phyloP scores from a whole-genome alignment of 2,888 invertebrate species.

The Biston stratarius region DNA sequence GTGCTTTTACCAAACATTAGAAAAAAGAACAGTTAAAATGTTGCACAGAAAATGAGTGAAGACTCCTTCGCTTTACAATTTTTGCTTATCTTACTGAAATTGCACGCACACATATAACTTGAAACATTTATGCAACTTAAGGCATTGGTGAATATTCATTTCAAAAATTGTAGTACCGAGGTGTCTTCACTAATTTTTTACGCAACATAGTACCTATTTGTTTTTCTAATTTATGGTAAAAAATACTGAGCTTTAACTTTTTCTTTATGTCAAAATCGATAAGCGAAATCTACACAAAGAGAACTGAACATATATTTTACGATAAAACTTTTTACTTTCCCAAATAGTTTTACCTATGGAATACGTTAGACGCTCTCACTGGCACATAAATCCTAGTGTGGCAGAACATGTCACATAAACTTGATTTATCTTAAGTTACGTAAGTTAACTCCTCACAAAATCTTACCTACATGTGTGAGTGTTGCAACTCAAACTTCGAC shows the following conservation, averaged over 20 bases:
- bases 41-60: too few species aligned
- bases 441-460: conserved; percentile 76
- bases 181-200: too few species aligned
- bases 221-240: too few species aligned
- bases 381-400: conserved; percentile 78
- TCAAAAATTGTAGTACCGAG: too few species aligned
- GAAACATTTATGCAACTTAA: too few species aligned
- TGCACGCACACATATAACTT: too few species aligned
- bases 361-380: conserved; percentile 71
- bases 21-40: too few species aligned
- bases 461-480: conserved; percentile 59
- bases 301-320: conserved; percentile 50
- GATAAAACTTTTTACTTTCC: conserved; percentile 57
- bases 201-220: too few species aligned
- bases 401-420: conserved; percentile 82
- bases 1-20: too few species aligned
- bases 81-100: too few species aligned
- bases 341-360: conserved; percentile 56
- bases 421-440: conserved; percentile 82
- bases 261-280: conserved; percentile 23
- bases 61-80: too few species aligned
- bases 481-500: conserved; percentile 55
- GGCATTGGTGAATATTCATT: too few species aligned
- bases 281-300: conserved; percentile 32
- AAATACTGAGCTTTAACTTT: not conserved